Evolutionary conservation across 1,140 invertebrate genomes (phyloP), one percentile per base, ranked within the genome.

Genomic region (Procambarus clarkii): DNA sequence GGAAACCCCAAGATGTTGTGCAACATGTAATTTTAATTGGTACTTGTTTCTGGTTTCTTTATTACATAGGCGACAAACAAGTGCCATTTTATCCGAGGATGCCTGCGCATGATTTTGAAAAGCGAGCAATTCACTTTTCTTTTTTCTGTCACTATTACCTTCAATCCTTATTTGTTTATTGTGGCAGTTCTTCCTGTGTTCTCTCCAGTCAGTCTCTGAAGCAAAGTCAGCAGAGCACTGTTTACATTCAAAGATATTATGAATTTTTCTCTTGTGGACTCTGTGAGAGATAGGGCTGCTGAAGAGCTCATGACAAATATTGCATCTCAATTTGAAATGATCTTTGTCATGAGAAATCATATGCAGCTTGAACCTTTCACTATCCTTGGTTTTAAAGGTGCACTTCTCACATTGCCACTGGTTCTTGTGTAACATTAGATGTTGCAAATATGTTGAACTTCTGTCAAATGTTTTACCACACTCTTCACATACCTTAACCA

Each of bases 261-360:
- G 89, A 48, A 91, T 85, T 24, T 85, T 91, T 50, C 81, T 85
- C 44, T 78, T 91, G 82, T 91, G 89, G n/a, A 80, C 46, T 50
- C 71, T 79, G 13, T 85, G 54, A 15, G 76, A 77, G n/a, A 85
- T 48, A 2, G 81, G 58, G 86, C 58, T 91, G 44, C 21, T n/a
- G 44, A 91, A 91, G 15, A 79, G 18, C 74, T 79, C 82, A 15
- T 69, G 50, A 79, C 88, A 91, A 5, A 91, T 48, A 46, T 64
- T 91, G 46, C 89, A 91, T 9, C 78, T 83, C 15, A 76, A 18
- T 50, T 91, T 79, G 45, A 69, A 34, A 9, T 76, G 15, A 69
- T 71, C 54, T 7, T 76, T 34, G 82, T 82, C 24, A 69, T 91
- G 89, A 21, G 50, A 46, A 2, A 44, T 64, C 9, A 85, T 79